Base-by-base conservation (phyloP, 2,888 invertebrate species). In the Odontothrips loti region DNA sequence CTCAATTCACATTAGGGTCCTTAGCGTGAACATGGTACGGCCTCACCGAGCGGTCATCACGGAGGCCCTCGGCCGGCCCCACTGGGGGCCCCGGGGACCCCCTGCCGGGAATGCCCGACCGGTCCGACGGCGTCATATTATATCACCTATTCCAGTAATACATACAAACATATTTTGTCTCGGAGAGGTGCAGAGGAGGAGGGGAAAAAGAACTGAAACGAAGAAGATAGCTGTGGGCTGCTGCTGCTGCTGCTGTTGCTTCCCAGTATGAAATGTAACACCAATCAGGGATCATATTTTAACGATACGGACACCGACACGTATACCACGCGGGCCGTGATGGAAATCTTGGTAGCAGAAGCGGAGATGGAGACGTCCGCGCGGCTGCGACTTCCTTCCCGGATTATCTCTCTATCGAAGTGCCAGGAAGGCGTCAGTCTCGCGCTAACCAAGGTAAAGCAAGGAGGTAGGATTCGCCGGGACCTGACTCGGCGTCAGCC, bases 81-180 rank as follows among this genome's bases (percentile, higher is more conserved):
- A 23, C 68, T 23, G 27, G 23, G 68, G 34, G 34, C 34, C 34
- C 68, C 68, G 27, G 27, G 27, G 27, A 43, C 34, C 34, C 15
- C 20, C 58, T 58, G 58, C 58, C 58, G 58, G 58, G 58, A 20
- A 17, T 12, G 68, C 68, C 20, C 20, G 58, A 75, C 27, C 68
- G 27, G 23, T 75, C 27, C 11, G 68, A 75, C 68, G 27, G 23
- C 68, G 68, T 27, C 27, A 27, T 75, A 75, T 75, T 75, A 27
- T 75, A 75, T 75, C 68, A 75, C 68, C 68, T 75, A 68, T 68
- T 68, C 68, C 68, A 58, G 58, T 58, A 58, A 58, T 58, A 27
- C 68, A 75, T 75, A 75, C 68, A 75, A 75, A 75, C 68, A 75
- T 75, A 75, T 75, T 75, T 75, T 75, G 68, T 75, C 68, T 75